phyloP scores from a whole-genome alignment of 2,797 vertebrate genomes.

The Sternotherus odoratus region DNA sequence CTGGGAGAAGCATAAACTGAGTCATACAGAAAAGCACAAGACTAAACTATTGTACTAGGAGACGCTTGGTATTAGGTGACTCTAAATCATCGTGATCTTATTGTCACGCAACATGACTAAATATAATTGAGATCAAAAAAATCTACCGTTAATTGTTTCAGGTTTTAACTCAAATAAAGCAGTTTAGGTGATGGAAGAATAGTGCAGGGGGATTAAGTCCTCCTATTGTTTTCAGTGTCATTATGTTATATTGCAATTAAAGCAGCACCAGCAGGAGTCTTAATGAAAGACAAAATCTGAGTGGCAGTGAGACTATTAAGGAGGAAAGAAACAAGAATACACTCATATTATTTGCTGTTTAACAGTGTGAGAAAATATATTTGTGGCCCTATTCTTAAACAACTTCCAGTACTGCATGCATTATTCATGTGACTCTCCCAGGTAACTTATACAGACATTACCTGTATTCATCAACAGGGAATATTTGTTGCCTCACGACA shows the following conservation, averaged over 20 bases:
- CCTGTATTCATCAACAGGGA: not conserved
- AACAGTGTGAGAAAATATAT: not conserved
- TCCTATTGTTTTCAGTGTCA: not conserved
- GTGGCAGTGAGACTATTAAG: not conserved
- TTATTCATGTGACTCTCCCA: not conserved
- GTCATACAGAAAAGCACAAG: not conserved
- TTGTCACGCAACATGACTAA: not conserved
- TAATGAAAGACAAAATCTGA: constrained; percentile 25
- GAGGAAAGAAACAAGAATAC: not conserved
- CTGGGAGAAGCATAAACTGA: not conserved
- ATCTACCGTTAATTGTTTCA: not conserved
- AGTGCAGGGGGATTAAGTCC: not conserved
- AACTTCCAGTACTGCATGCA: not conserved
- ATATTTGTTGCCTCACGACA: not conserved
- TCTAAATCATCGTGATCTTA: not conserved
- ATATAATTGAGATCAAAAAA: rapidly evolving
- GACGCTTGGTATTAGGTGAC: not conserved
- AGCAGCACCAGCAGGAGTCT: not conserved
- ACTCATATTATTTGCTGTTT: not conserved
- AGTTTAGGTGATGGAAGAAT: not conserved
- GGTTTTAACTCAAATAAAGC: not conserved
- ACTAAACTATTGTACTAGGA: not conserved
- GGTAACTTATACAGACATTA: not conserved
- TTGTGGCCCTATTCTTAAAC: not conserved
- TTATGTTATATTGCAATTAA: not conserved